Evolutionary conservation across 2,888 invertebrate genomes (phyloP).

Genomic region (Nymphalis c-album): DNA sequence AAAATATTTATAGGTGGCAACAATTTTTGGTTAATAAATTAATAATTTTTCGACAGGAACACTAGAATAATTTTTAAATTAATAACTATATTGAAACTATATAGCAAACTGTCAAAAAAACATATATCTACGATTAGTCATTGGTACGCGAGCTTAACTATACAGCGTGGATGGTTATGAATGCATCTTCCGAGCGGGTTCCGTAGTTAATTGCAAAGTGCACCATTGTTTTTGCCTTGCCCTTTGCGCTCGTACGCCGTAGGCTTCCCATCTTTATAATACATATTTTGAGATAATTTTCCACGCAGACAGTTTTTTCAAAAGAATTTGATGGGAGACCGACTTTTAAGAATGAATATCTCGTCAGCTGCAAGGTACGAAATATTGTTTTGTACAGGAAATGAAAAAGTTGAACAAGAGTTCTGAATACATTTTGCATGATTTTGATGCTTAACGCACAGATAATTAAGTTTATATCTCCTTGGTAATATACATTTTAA

Average conservation of each 20-base stretch:
- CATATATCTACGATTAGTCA: slow-evolving; percentile 31
- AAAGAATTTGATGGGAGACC: slow-evolving; percentile 38
- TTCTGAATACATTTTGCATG: slow-evolving; percentile 1
- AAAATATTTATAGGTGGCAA: too few relatives aligned
- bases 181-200: slow-evolving; percentile 46
- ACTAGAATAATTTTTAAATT: too few relatives aligned
- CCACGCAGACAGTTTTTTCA: slow-evolving; percentile 40
- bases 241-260: slow-evolving; percentile 46
- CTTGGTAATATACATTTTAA: slow-evolving; percentile 1
- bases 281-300: slow-evolving; percentile 42
- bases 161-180: slow-evolving; percentile 29
- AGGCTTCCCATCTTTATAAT: slow-evolving; percentile 38
- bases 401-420: slow-evolving; percentile 28
- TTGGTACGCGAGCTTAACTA: slow-evolving; percentile 28
- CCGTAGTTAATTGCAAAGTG: slow-evolving; percentile 70
- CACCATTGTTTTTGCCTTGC: slow-evolving; percentile 63
- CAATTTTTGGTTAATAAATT: too few relatives aligned
- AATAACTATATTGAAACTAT: too few relatives aligned
- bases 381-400: slow-evolving; percentile 34
- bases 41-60: too few relatives aligned
- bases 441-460: slow-evolving; percentile 9
- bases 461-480: slow-evolving; percentile 9
- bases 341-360: slow-evolving; percentile 33
- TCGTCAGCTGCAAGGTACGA: slow-evolving; percentile 33
- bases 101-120: slow-evolving; percentile 9